phyloP scores from a whole-genome alignment of 2,888 invertebrate species.

The Mantis religiosa region DNA sequence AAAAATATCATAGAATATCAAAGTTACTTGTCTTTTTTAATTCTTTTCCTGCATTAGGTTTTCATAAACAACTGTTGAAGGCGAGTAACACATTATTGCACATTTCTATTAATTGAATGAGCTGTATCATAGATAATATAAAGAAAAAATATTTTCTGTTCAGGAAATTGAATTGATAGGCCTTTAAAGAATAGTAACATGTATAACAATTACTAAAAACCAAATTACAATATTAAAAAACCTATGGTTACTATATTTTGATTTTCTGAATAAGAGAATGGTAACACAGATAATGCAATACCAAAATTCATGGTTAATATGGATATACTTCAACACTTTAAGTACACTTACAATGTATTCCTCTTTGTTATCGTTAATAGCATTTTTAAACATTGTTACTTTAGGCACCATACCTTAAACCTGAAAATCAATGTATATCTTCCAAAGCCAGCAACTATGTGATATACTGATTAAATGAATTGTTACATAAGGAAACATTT shows the following conservation, averaged over 20 bases:
- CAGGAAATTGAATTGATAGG: neutral
- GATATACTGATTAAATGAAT: no score
- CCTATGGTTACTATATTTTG: neutral
- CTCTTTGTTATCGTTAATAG: no score
- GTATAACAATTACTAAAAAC: neutral
- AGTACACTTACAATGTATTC: neutral
- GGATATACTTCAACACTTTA: neutral
- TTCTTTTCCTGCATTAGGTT: neutral
- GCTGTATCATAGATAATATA: neutral
- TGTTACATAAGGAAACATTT: no score
- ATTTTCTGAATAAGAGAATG: neutral
- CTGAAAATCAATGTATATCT: no score
- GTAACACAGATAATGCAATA: neutral
- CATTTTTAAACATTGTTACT: no score
- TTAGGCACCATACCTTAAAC: no score
- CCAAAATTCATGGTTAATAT: neutral
- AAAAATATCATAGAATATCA: neutral
- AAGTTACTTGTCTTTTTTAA: neutral
- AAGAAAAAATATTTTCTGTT: no score
- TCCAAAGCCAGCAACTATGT: no score
- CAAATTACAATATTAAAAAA: neutral
- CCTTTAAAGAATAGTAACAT: neutral
- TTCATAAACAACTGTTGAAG: neutral
- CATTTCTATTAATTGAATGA: neutral
- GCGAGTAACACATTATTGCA: neutral